These are phyloP conservation scores for Zaprionus bogoriensis DNA, from an alignment of 2,888 invertebrate genomes.

Conservation along the genomic window DNA sequence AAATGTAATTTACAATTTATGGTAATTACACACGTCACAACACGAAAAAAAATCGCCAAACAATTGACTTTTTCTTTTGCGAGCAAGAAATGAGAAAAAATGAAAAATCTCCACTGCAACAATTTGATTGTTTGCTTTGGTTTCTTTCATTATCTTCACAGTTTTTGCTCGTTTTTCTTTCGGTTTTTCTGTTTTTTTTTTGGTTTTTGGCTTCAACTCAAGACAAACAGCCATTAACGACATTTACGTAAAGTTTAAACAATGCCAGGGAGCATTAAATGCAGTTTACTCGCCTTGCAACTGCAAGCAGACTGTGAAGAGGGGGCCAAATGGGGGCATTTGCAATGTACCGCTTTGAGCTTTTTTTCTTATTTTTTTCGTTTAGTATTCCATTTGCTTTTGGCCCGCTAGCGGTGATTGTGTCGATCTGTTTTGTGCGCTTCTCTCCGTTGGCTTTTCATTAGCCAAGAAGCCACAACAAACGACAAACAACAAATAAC, in stretches of 20 bases:
- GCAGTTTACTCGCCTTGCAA: slow-evolving; percentile 40
- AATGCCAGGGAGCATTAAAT: slow-evolving; percentile 49
- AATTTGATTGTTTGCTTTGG: slow-evolving; percentile 57
- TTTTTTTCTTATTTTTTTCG: slow-evolving; percentile 15
- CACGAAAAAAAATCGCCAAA: slow-evolving; percentile 38
- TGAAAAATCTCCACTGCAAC: slow-evolving; percentile 28
- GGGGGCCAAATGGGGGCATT: slow-evolving; percentile 26
- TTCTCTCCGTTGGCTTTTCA: slow-evolving; percentile 48
- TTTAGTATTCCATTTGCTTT: slow-evolving; percentile 46
- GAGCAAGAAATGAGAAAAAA: slow-evolving; percentile 13
- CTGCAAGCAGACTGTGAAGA: not conserved
- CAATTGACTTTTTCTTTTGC: slow-evolving; percentile 74
- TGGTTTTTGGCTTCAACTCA: slow-evolving; percentile 24
- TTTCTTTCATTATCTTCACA: slow-evolving; percentile 5
- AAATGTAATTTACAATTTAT: slow-evolving; percentile 71
- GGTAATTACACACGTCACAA: slow-evolving; percentile 70
- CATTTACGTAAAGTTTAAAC: slow-evolving; percentile 72
- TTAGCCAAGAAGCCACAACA: slow-evolving; percentile 42
- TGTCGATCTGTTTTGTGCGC: slow-evolving; percentile 39
- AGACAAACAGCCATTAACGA: slow-evolving; percentile 58
- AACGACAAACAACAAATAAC: not conserved
- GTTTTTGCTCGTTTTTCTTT: not conserved
- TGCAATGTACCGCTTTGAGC: slow-evolving; percentile 64
- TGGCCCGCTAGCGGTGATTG: slow-evolving; percentile 58
- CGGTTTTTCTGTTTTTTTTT: slow-evolving; percentile 7